These are phyloP conservation scores for Pollimyrus isidori DNA, from an alignment of 2,113 vertebrate genomes.

Conservation along the genomic window DNA sequence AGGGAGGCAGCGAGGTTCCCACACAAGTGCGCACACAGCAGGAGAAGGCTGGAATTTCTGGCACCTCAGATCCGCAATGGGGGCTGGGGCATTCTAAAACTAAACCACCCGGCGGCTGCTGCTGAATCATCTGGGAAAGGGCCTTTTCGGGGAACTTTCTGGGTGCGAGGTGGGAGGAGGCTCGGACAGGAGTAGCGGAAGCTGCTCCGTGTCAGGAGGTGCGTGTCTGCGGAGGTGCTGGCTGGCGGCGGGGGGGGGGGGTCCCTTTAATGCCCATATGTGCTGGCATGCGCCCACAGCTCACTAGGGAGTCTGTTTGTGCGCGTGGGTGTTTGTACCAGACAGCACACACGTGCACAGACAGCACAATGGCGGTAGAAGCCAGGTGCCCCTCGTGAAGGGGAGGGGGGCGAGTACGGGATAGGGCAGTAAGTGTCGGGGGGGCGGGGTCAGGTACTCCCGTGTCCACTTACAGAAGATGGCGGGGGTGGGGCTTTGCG, in stretches of 20 bases:
- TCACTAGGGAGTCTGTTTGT: neutral
- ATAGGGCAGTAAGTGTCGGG: too few relatives aligned
- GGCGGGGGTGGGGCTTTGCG: conserved; percentile 25
- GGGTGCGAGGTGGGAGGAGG: neutral
- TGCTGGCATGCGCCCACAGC: neutral
- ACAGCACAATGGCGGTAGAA: neutral
- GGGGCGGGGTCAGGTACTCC: conserved; percentile 1
- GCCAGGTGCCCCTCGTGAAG: neutral
- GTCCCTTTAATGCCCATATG: neutral
- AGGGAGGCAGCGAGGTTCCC: conserved; percentile 4
- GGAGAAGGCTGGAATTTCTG: neutral
- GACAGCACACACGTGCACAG: neutral
- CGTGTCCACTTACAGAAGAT: conserved; percentile 33
- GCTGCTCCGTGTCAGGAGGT: too few relatives aligned
- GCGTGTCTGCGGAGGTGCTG: too few relatives aligned
- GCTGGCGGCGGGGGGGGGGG: neutral
- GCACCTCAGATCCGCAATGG: neutral
- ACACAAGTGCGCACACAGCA: conserved; percentile 1
- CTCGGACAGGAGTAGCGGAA: neutral
- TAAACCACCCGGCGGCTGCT: neutral
- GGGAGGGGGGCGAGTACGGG: too few relatives aligned
- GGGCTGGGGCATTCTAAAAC: neutral
- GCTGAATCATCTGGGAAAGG: neutral
- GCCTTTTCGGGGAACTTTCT: too few relatives aligned
- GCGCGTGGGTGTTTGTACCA: neutral